phyloP scores from a whole-genome alignment of 1,140 invertebrate species.

The Saccostrea echinata region DNA sequence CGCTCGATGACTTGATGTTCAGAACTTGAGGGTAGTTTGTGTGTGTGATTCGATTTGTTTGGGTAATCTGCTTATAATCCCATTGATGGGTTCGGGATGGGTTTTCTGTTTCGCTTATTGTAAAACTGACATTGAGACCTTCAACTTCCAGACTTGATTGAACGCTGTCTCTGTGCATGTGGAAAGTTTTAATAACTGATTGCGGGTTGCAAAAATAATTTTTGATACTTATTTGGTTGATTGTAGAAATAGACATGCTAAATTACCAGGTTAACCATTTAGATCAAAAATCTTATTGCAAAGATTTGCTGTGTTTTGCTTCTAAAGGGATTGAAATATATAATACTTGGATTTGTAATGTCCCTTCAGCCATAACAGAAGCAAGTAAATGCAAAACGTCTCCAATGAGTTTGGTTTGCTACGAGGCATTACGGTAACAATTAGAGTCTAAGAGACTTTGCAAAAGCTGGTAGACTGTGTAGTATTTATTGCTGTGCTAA shows the following conservation, averaged over 20 bases:
- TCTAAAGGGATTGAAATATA: background rate
- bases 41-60: conserved; percentile 36
- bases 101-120: conserved; percentile 24
- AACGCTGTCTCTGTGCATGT: background rate
- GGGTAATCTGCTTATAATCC: conserved; percentile 35
- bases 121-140: conserved; percentile 3
- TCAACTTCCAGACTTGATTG: background rate
- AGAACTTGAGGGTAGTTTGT: conserved; percentile 36
- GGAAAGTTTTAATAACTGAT: background rate
- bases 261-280: background rate
- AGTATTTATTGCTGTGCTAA: conserved; percentile 16
- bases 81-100: conserved; percentile 29
- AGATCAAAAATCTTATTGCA: too few species aligned
- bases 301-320: background rate
- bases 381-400: background rate
- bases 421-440: conserved; percentile 7
- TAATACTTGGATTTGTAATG: conserved; percentile 24
- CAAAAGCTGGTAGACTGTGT: background rate
- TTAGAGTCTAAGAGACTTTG: background rate
- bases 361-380: conserved; percentile 11
- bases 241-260: background rate
- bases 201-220: background rate
- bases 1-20: conserved; percentile 3
- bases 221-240: background rate
- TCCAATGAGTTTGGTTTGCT: background rate